Evolutionary conservation across 2,113 vertebrate species (phyloP), one percentile per base, ranked within the genome.

Genomic region (Passer domesticus): DNA sequence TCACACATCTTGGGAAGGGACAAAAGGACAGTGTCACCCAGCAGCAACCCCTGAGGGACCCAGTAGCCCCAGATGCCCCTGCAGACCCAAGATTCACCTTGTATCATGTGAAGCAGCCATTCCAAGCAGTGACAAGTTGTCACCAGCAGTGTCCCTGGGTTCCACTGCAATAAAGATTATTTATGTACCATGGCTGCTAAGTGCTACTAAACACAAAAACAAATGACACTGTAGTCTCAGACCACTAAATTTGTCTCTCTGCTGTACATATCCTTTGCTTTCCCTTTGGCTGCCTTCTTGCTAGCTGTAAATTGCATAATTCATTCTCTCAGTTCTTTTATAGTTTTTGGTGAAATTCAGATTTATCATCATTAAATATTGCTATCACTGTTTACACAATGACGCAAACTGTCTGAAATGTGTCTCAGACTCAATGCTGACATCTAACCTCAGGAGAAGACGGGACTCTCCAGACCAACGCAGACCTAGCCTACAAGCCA

Each of bases 281-380:
- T 95, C 91, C 94, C 94, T 95, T 97, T 95, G 94, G 96, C 94
- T 97, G 92, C 94, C 92, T 96, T 93, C 63, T 95, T 67, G 53
- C 69, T 94, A 91, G 95, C 93, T 94, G 93, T 94, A 96, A 94
- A 95, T 93, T 95, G 92, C 92, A 95, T 93, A 95, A 95, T 82
- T 94, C 80, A 93, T 95, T 95, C 76, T 89, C 90, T 77, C 5
- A 0, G 83, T 89, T 84, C 86, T 95, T 96, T 96, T 95, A 97
- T 90, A 80, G 91, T 95, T 95, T 87, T 74, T 79, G 69, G 90
- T 85, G 87, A 95, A 92, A 95, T 94, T 92, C 49, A 90, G 95
- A 96, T 94, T 96, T 94, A 96, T 97, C 92, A 94, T 95, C 93
- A 91, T 95, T 94, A 96, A 96, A 96, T 95, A 91, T 95, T 94